Base-by-base conservation (phyloP, 2,797 vertebrate species). In the Holocentrus rufus region DNA sequence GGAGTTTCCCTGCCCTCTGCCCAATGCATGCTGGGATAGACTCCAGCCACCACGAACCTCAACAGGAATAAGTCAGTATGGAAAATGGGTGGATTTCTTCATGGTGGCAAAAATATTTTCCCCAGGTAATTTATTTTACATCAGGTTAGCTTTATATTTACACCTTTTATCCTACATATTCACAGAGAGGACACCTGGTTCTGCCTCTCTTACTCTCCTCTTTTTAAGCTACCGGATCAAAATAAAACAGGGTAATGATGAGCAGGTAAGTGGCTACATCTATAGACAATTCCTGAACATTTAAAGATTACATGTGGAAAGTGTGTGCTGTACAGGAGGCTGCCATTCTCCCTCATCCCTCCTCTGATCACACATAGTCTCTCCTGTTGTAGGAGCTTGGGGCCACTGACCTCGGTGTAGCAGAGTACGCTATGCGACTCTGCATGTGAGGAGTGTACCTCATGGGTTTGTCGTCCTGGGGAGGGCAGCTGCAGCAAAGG, bases 401-500 rank as follows among this genome's bases (percentile, higher is more conserved):
- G 13, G 93, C 87, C 0, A 84, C 62, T 0, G 97, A 98, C 78
- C 93, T 92, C 0, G 95, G 94, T 0, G 92, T 83, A 0, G 94
- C 93, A 0, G 96, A 96, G 89, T 98, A 98, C 13, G 94, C 92
- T 60, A 95, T 80, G 31, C 95, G 95, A 64, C 93, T 80, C 8
- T 94, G 85, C 3, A 89, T 75, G 1, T 39, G 72, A 0, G 75
- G 0, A 56, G 34, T 85, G 81, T 93, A 94, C 63, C 85, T 87
- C 0, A 22, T 0, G 27, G 94, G 83, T 72, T 93, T 96, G 22
- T 95, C 94, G 39, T 93, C 93, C 67, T 85, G 87, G 9, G 96
- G 97, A 20, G 97, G 97, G 72, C 97, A 98, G 42, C 96, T 95
- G 76, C 96, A 96, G 89, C 97, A 98, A 34, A 98, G 95, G 87